Evolutionary conservation across 2,113 vertebrate species (phyloP).

Genomic region (Platycercus adscitus): DNA sequence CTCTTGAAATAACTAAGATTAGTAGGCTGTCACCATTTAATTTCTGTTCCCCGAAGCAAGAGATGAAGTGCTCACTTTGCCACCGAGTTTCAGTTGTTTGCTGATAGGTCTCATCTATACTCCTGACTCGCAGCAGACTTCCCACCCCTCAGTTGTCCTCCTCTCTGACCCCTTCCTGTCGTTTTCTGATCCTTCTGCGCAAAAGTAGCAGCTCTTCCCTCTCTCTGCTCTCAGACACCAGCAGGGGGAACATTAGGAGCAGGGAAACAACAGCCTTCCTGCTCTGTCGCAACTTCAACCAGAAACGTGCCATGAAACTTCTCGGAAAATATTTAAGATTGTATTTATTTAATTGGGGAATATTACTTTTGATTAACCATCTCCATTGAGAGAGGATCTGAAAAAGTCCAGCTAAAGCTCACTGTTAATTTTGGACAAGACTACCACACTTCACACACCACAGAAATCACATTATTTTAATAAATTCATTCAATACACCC

Average conservation of each 20-base stretch:
- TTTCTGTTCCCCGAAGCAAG: background rate
- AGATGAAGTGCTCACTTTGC: background rate
- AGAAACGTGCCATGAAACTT: background rate
- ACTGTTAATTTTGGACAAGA: background rate
- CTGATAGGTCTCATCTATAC: fast-evolving
- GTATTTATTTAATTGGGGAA: background rate
- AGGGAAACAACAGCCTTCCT: background rate
- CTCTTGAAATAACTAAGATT: background rate
- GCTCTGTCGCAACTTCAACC: background rate
- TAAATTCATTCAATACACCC: background rate
- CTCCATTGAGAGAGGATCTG: background rate
- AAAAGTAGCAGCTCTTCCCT: background rate
- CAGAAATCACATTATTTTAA: background rate
- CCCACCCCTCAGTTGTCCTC: background rate
- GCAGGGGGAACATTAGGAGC: background rate
- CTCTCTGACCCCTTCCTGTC: background rate
- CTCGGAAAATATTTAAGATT: background rate
- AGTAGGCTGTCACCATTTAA: background rate
- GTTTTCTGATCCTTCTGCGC: background rate
- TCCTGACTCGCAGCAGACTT: background rate
- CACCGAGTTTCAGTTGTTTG: background rate
- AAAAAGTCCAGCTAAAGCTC: background rate
- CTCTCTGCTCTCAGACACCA: background rate
- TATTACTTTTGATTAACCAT: background rate
- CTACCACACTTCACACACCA: background rate